Base-by-base conservation (phyloP, 2,888 invertebrate genomes). In the Microctonus aethiopoides region DNA sequence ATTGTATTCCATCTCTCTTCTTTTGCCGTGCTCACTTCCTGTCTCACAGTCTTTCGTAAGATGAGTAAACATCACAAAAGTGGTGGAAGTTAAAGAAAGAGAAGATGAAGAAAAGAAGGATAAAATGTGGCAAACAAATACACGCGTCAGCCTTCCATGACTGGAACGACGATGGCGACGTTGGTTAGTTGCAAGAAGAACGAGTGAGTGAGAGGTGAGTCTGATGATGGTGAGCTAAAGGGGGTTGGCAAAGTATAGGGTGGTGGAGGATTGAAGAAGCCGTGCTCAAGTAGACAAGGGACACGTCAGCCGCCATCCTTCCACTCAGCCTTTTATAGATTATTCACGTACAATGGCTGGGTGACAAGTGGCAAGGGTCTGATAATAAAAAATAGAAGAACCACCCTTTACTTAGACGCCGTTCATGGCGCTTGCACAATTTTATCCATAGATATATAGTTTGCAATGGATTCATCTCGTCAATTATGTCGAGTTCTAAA, bases 281-380 rank as follows among this genome's bases (percentile, higher is more conserved):
- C 84, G 85, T 85, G 85, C 84, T 86, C 85, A 86, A 86, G 85
- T 86, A 84, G 85, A 84, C 84, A 83, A 81, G 85, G 83, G 83
- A 82, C 82, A 82, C 80, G 83, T 81, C 83, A 80, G 81, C 80
- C 80, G 75, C 76, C 79, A 78, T 81, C 80, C 83, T 80, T 82
- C 34, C 81, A 82, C 84, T 83, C 82, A 81, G 83, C 81, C 83
- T 84, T 84, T 84, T 84, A 84, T 84, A 84, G 84, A 85, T 84
- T 85, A 84, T 85, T 85, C 84, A 83, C 83, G 81, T 83, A 84
- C 81, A 84, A 82, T 81, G 78, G 80, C 77, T 75, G 81, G 77
- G 80, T 81, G 84, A 82, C 82, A 80, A 83, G 83, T 83, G 78
- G 78, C 77, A 65, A 56, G 52, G 34, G 70, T 56, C 61, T 67